These are phyloP conservation scores for Drosophila ambigua DNA, from an alignment of 1,140 invertebrate genomes.

Conservation along the genomic window DNA sequence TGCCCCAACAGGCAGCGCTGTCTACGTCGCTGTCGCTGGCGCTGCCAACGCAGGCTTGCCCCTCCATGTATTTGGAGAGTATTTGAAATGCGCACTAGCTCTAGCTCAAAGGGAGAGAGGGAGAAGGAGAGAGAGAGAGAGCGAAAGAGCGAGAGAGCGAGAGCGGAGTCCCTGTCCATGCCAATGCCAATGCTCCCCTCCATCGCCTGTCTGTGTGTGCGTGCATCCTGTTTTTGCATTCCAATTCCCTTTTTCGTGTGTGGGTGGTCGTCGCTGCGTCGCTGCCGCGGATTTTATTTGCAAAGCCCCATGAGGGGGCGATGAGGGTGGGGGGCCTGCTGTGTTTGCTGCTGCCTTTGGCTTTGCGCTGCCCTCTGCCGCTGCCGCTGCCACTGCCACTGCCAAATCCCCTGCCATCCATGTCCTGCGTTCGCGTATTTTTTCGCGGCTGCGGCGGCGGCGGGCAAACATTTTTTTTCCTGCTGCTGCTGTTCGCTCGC, in stretches of 20 bases:
- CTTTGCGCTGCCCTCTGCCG: constrained; percentile 46
- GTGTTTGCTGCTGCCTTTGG: constrained; percentile 47
- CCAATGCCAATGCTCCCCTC: constrained; percentile 41
- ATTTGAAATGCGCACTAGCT: constrained; percentile 83
- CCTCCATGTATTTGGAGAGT: constrained; percentile 58
- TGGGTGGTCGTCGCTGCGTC: constrained; percentile 50
- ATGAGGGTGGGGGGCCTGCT: constrained; percentile 17
- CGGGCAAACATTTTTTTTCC: constrained; percentile 66
- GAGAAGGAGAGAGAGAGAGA: constrained; percentile 17
- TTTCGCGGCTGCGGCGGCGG: constrained; percentile 71
- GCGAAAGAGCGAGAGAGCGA: constrained; percentile 4
- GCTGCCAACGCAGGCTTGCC: constrained; percentile 40
- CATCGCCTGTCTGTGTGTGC: constrained; percentile 7
- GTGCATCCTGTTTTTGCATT: constrained; percentile 40
- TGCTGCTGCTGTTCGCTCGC: constrained; percentile 28
- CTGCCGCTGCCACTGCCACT: constrained; percentile 33
- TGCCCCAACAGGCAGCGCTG: constrained; percentile 64
- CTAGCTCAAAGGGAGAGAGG: constrained; percentile 61
- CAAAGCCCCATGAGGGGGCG: constrained; percentile 44
- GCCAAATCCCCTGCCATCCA: constrained; percentile 1
- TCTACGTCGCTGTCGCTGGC: constrained; percentile 30
- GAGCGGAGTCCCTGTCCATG: too few relatives aligned
- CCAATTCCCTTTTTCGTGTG: not conserved
- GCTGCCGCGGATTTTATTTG: constrained; percentile 72
- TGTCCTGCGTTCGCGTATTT: constrained; percentile 74